Percentiles rank a stretch among this genome's conserved stretches.
Conservation (phyloP, 2,113 vertebrate species). For the Poeciliopsis prolifica region DNA sequence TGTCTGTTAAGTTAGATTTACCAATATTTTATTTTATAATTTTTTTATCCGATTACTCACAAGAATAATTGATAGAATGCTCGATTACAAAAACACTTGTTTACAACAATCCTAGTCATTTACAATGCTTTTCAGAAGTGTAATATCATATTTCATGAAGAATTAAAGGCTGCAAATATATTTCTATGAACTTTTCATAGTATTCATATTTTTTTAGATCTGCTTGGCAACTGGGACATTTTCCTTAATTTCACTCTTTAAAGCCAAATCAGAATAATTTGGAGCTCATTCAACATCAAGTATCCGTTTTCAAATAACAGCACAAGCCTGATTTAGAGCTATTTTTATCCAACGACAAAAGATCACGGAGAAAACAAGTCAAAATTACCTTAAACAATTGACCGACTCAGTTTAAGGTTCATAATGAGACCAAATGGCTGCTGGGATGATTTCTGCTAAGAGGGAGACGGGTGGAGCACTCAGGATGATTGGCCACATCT, state of each 20-base stretch:
- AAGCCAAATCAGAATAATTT: neutral
- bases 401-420: neutral
- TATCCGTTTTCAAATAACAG: neutral
- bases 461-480: constrained; percentile 4
- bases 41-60: too few species aligned
- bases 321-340: constrained; percentile 12
- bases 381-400: constrained; percentile 6
- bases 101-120: too few species aligned
- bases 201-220: too few species aligned
- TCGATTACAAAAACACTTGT: too few species aligned
- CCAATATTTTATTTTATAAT: too few species aligned
- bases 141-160: too few species aligned
- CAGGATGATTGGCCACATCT: neutral
- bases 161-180: too few species aligned
- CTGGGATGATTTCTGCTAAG: constrained; percentile 16
- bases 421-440: constrained; percentile 24
- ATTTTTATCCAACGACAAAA: constrained; percentile 15
- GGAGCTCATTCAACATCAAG: neutral
- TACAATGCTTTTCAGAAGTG: too few species aligned
- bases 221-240: too few species aligned
- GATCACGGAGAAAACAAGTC: constrained; percentile 1
- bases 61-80: too few species aligned
- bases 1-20: too few species aligned
- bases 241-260: neutral
- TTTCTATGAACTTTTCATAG: too few species aligned